Evolutionary conservation across 2,888 invertebrate species (phyloP).

Genomic region (Metopia argyrocephala): DNA sequence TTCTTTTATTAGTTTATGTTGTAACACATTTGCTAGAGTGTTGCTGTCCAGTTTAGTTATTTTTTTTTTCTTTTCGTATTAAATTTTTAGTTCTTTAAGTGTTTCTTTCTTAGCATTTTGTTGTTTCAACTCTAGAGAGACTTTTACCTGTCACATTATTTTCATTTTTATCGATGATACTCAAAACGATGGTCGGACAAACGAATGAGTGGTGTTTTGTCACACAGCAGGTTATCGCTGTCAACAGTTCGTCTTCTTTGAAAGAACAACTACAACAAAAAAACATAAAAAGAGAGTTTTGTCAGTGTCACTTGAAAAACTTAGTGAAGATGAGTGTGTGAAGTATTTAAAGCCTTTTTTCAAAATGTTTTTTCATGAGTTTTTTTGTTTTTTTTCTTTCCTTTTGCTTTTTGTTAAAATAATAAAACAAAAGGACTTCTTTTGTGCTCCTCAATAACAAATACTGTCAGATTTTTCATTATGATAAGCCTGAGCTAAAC

Average conservation of each 20-base stretch:
- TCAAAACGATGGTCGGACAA: slow-evolving; percentile 51
- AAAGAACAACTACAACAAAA: slow-evolving; percentile 43
- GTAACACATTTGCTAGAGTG: slow-evolving; percentile 47
- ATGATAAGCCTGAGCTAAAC: slow-evolving; percentile 65
- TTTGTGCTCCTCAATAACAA: slow-evolving; percentile 57
- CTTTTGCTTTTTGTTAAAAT: background rate
- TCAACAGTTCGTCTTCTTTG: slow-evolving; percentile 62
- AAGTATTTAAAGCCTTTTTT: slow-evolving; percentile 73
- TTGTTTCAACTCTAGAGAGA: slow-evolving; percentile 42
- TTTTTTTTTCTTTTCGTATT: background rate
- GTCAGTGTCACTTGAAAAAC: background rate
- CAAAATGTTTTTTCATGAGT: background rate
- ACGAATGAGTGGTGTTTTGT: slow-evolving; percentile 59
- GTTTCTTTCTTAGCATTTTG: slow-evolving; percentile 10
- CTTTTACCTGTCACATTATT: slow-evolving; percentile 65
- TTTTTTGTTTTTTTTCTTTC: background rate
- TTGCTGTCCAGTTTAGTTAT: background rate
- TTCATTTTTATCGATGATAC: slow-evolving; percentile 59
- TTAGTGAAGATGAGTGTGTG: slow-evolving; percentile 69
- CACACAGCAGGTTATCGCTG: slow-evolving; percentile 65
- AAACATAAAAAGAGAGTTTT: slow-evolving; percentile 10
- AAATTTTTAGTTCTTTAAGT: background rate
- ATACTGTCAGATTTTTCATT: slow-evolving; percentile 65
- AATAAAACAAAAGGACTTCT: slow-evolving; percentile 56
- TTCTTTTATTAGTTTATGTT: slow-evolving; percentile 52